Percentiles rank a stretch among this genome's conserved stretches.
Conservation (phyloP, 2,888 invertebrate species). For the Crossocerus cetratus region DNA sequence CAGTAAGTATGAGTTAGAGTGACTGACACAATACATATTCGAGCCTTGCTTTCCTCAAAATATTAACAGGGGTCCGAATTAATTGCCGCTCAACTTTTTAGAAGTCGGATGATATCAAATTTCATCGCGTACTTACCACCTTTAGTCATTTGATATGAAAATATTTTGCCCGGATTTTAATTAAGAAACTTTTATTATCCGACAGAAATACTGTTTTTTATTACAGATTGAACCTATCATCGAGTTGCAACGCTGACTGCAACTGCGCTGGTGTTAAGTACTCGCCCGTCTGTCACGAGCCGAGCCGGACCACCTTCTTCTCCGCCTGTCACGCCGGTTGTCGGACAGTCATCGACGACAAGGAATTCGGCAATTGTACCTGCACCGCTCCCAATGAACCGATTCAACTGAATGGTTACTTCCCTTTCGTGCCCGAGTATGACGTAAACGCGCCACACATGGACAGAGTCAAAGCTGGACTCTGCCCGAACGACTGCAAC, state of each 20-base stretch:
- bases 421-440: conserved; percentile 3
- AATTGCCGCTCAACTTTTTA: too few species aligned
- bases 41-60: too few species aligned
- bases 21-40: too few species aligned
- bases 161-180: too few species aligned
- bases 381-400: conserved; percentile 54
- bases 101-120: too few species aligned
- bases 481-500: conserved; percentile 71
- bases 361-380: conserved; percentile 69
- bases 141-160: too few species aligned
- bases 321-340: conserved; percentile 88
- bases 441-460: conserved; percentile 15
- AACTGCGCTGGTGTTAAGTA: conserved; percentile 81
- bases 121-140: too few species aligned
- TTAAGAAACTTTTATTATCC: not conserved
- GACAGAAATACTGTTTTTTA: not conserved
- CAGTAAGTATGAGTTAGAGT: conserved; percentile 63
- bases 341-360: conserved; percentile 68
- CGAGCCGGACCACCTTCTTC: conserved; percentile 81
- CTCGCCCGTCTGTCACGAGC: conserved; percentile 82
- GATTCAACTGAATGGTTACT: not conserved
- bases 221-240: conserved; percentile 78
- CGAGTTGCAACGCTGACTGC: conserved; percentile 81
- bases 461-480: conserved; percentile 70
- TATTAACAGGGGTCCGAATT: too few species aligned